A percentile compares a stretch with the other conserved stretches of the same genome.
These are phyloP conservation scores for Zaprionus ghesquierei DNA, from an alignment of 1,140 invertebrate species.

Conservation along the genomic window DNA sequence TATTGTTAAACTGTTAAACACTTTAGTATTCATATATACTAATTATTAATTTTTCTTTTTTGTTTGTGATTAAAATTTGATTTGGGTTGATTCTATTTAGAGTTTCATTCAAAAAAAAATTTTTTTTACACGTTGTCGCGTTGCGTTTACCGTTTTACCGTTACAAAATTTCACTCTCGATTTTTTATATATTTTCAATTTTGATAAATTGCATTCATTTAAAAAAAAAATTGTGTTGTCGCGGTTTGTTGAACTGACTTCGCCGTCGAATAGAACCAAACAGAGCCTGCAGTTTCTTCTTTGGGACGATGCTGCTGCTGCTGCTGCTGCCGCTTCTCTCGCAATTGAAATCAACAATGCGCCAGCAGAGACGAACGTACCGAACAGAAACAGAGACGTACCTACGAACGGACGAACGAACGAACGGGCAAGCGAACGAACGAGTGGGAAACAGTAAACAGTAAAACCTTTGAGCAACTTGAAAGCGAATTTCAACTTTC, in stretches of 20 bases:
- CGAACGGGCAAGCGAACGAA: constrained; percentile 31
- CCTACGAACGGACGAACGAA: constrained; percentile 20
- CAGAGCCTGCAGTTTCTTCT: constrained; percentile 32
- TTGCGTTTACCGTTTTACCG: constrained; percentile 71
- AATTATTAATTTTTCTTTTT: constrained; percentile 38
- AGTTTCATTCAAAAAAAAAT: constrained; percentile 71
- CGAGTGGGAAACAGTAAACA: constrained; percentile 49
- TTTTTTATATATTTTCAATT: constrained; percentile 36
- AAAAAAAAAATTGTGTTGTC: constrained; percentile 28
- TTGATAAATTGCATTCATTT: constrained; percentile 33
- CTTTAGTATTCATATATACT: constrained; percentile 56
- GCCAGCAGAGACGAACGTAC: constrained; percentile 38
- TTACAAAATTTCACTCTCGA: constrained; percentile 75
- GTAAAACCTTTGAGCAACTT: constrained; percentile 56
- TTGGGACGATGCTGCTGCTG: constrained; percentile 15
- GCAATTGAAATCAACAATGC: constrained; percentile 62
- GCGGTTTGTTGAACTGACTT: constrained; percentile 29
- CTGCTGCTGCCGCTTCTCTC: constrained; percentile 43
- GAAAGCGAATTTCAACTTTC: constrained; percentile 60
- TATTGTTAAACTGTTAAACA: constrained; percentile 67
- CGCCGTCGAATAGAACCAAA: constrained; percentile 28
- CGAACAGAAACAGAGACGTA: too few species aligned
- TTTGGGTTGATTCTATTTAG: constrained; percentile 29
- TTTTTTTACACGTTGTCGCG: constrained; percentile 42
- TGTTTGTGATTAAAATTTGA: constrained; percentile 40